Conservation (phyloP, 2,888 invertebrate genomes). For the Trissolcus japonicus region DNA sequence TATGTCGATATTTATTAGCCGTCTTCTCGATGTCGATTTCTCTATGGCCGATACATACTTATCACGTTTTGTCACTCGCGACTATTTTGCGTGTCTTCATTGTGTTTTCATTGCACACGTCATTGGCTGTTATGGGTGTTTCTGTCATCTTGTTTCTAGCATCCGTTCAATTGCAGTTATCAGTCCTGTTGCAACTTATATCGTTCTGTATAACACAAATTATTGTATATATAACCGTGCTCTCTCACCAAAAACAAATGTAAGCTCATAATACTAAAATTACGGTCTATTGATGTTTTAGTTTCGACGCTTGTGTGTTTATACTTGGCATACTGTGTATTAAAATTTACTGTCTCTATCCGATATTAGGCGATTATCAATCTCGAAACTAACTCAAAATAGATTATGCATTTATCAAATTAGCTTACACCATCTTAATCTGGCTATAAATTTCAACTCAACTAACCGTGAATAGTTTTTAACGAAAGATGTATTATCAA, state of each 20-base stretch:
- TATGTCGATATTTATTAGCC: constrained; percentile 45
- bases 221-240: constrained; percentile 40
- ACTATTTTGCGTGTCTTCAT: constrained; percentile 43
- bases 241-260: constrained; percentile 22
- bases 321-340: constrained; percentile 38
- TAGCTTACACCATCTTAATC: too few relatives aligned
- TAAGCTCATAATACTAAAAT: constrained; percentile 24
- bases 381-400: too few relatives aligned
- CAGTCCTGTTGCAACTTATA: constrained; percentile 41
- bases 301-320: constrained; percentile 45
- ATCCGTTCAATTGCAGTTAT: constrained; percentile 46
- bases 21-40: constrained; percentile 50
- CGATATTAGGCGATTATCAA: constrained; percentile 5
- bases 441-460: too few relatives aligned
- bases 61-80: constrained; percentile 32
- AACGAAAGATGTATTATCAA: too few relatives aligned
- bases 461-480: too few relatives aligned
- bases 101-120: constrained; percentile 66
- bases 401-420: too few relatives aligned
- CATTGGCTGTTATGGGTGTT: constrained; percentile 66
- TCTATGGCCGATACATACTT: constrained; percentile 46
- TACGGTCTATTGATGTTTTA: constrained; percentile 42
- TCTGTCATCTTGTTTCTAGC: constrained; percentile 52
- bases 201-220: constrained; percentile 40
- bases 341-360: constrained; percentile 33